A percentile compares a stretch with the other conserved stretches of the same genome.
Conservation (phyloP, 2,113 vertebrate genomes). For the Tragelaphus imberbis region DNA sequence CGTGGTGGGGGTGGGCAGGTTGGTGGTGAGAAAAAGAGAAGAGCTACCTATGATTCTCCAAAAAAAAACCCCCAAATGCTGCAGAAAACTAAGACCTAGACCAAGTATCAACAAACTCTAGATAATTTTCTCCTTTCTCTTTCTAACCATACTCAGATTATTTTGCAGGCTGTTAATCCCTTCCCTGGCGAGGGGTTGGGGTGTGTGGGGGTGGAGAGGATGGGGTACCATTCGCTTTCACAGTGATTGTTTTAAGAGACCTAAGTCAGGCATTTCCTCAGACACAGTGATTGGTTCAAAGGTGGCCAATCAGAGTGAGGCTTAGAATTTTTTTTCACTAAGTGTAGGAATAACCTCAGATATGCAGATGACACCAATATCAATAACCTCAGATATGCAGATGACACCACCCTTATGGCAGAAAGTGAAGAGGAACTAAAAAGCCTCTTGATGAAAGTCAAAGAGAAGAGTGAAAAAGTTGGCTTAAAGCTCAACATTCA, state of each 20-base stretch:
- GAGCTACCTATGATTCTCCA: not conserved
- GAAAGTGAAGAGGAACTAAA: too few species aligned
- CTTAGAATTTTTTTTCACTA: not conserved
- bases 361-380: not conserved
- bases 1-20: accelerated
- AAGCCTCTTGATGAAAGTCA: too few species aligned
- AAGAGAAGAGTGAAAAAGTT: too few species aligned
- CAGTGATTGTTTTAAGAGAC: not conserved
- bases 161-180: not conserved
- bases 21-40: not conserved
- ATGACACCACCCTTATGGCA: too few species aligned
- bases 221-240: not conserved
- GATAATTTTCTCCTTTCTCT: not conserved
- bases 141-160: not conserved
- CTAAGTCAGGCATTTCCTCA: not conserved
- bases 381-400: too few species aligned
- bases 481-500: too few species aligned
- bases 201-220: not conserved
- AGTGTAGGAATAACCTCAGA: not conserved
- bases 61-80: not conserved
- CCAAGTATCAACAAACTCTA: not conserved
- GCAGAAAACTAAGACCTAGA: not conserved
- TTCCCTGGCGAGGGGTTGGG: not conserved
- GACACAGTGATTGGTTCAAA: not conserved
- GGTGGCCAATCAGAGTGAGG: not conserved